Base-by-base conservation (phyloP, 2,113 vertebrate genomes). In the Melanerpes formicivorus region DNA sequence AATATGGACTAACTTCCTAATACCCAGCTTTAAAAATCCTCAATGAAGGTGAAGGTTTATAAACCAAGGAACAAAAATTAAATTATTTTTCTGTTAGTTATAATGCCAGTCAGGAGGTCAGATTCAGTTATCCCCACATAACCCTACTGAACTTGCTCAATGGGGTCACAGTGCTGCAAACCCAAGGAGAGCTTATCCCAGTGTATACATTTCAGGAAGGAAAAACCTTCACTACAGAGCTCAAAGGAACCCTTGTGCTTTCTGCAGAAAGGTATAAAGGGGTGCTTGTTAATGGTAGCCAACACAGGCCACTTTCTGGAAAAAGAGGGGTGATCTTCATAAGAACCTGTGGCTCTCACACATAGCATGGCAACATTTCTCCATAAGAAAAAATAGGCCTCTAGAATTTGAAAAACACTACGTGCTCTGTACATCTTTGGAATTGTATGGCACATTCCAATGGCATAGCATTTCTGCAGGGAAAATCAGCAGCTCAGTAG, bases 211-310 rank as follows among this genome's bases (percentile, higher is more conserved):
- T 90, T 71, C 46, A 81, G 84, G 69, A 84, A 84, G 93, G 89
- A 94, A 76, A 89, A 92, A 77, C 84, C 90, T 94, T 86, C 52
- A 2, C 52, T 87, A 23, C 54, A 80, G 89, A 80, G 67, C 93
- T 97, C 87, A 97, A 97, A 95, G 73, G 95, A 54, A 89, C 80
- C 94, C 91, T 95, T 97, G 88, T 96, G 64, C 80, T 95, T 80
- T 54, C 80, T 69, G 60, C 91, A 67, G 67, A 62, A 74, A 94
- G 82, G 88, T 96, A 93, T 95, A 96, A 96, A 92, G 59, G 70
- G 37, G 70, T 88, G 71, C 87, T 93, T 96, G 94, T 97, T 96
- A 95, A 65, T 55, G 32, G 46, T 17, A 60, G 81, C 88, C 77
- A 91, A 92, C 50, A 64, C 14, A 60, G 95, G 21, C 46, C 6